These are phyloP conservation scores for Ichneumoninae sp. DNA, from an alignment of 2,888 invertebrate genomes.

Conservation along the genomic window DNA sequence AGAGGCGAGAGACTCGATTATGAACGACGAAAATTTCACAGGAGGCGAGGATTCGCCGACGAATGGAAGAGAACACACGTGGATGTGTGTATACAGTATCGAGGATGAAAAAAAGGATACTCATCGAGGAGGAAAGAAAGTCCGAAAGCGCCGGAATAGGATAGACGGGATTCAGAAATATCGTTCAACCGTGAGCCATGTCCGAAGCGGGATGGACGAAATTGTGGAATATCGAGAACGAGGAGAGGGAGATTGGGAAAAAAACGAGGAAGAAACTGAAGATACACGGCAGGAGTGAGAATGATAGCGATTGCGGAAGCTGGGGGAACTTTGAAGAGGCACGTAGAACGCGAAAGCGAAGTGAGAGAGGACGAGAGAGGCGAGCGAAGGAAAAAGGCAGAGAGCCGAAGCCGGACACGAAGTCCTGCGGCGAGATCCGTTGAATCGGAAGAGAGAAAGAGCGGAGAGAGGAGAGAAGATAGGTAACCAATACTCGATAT, in stretches of 20 bases:
- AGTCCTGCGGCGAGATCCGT: slow-evolving; percentile 22
- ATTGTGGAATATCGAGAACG: slow-evolving; percentile 21
- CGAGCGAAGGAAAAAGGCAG: background rate
- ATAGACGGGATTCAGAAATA: slow-evolving; percentile 27
- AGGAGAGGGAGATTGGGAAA: background rate
- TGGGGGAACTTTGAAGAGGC: slow-evolving; percentile 69
- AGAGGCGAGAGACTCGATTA: slow-evolving; percentile 13
- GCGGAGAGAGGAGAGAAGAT: slow-evolving; percentile 9
- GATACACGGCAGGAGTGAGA: slow-evolving; percentile 27
- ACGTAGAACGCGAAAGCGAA: slow-evolving; percentile 60
- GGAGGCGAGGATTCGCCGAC: background rate
- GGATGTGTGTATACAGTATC: background rate
- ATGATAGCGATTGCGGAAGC: slow-evolving; percentile 71
- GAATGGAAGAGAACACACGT: background rate
- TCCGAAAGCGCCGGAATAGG: slow-evolving; percentile 3
- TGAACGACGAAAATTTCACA: slow-evolving; percentile 2
- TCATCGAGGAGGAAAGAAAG: slow-evolving; percentile 30
- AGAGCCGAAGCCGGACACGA: slow-evolving; percentile 22
- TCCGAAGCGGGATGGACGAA: slow-evolving; percentile 10
- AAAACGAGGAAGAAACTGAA: background rate
- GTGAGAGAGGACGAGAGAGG: background rate
- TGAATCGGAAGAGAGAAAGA: slow-evolving; percentile 10
- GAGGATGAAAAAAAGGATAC: background rate
- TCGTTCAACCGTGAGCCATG: slow-evolving; percentile 8
- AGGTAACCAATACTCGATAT: slow-evolving; percentile 72